Evolutionary conservation across 1,140 invertebrate genomes (phyloP).

Genomic region (Sinonovacula constricta): DNA sequence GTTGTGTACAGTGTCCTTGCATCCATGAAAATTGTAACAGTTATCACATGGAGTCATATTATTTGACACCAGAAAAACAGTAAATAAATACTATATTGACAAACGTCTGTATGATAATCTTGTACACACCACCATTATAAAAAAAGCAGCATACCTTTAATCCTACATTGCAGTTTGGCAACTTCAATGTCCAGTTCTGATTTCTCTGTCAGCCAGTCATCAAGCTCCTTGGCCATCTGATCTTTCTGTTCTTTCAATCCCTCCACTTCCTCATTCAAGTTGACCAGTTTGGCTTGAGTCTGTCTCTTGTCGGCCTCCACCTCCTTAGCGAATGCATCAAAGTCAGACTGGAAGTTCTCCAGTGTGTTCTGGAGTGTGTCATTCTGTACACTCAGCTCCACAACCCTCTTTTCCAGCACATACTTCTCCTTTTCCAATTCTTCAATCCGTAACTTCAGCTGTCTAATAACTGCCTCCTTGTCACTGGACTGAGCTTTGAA

Average conservation of each 20-base stretch:
- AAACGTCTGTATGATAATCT: no score
- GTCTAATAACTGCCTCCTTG: slow-evolving; percentile 8
- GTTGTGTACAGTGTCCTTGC: no score
- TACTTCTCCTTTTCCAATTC: slow-evolving; percentile 18
- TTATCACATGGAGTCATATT: no score
- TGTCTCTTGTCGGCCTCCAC: neutral
- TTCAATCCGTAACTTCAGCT: slow-evolving; percentile 20
- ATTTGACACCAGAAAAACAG: no score
- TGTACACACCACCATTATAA: no score
- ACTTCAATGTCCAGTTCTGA: slow-evolving; percentile 46
- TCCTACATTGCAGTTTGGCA: slow-evolving; percentile 45
- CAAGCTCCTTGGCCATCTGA: slow-evolving; percentile 33
- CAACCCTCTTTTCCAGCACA: slow-evolving; percentile 8
- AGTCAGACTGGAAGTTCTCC: slow-evolving; percentile 36
- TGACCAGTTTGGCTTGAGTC: slow-evolving; percentile 2
- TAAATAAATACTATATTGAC: no score
- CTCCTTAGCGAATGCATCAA: slow-evolving; percentile 24
- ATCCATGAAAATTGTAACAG: no score
- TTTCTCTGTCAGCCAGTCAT: slow-evolving; percentile 41
- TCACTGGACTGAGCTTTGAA: slow-evolving; percentile 25
- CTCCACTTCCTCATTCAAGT: slow-evolving; percentile 26
- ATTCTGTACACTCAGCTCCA: slow-evolving; percentile 18
- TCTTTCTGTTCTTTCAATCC: slow-evolving; percentile 35
- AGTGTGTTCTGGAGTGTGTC: slow-evolving; percentile 25
- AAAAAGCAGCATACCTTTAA: slow-evolving; percentile 47